Evolutionary conservation across 2,888 invertebrate species (phyloP).

Genomic region (Limnephilus marmoratus): DNA sequence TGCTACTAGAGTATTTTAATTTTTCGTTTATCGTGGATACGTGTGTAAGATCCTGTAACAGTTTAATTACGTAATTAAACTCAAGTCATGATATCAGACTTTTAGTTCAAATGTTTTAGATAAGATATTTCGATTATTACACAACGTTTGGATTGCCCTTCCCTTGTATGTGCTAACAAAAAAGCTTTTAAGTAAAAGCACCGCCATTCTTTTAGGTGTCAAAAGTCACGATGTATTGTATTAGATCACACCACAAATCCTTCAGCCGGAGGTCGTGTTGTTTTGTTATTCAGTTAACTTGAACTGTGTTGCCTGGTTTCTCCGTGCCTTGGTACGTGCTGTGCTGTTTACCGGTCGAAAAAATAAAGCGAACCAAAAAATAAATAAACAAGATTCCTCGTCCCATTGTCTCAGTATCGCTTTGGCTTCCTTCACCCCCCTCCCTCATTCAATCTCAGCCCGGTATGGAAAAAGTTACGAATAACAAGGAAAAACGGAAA

Average conservation of each 20-base stretch:
- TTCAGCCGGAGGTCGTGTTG: not conserved
- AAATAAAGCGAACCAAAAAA: slow-evolving; percentile 20
- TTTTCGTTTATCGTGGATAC: no score
- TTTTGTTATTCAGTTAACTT: not conserved
- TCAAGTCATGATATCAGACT: no score
- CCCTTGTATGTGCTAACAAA: not conserved
- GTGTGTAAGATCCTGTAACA: no score
- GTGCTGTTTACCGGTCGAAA: slow-evolving; percentile 36
- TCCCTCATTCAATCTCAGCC: slow-evolving; percentile 13
- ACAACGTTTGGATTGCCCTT: not conserved
- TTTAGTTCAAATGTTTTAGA: not conserved
- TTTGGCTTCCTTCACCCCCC: not conserved
- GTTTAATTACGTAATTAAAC: no score
- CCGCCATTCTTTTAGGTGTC: not conserved
- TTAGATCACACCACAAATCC: not conserved
- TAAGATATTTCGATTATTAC: not conserved
- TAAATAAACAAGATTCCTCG: slow-evolving; percentile 40
- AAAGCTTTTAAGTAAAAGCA: not conserved
- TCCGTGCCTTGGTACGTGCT: slow-evolving; percentile 4
- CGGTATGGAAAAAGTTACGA: slow-evolving; percentile 26
- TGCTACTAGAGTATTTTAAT: no score
- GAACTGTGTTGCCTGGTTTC: not conserved
- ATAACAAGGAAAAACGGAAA: slow-evolving; percentile 43
- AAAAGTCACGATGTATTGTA: not conserved
- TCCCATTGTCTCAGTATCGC: slow-evolving; percentile 24